Percentiles rank a stretch among this genome's conserved stretches.
These are phyloP conservation scores for Micronisus gabar DNA, from an alignment of 2,113 vertebrate species.

Conservation along the genomic window DNA sequence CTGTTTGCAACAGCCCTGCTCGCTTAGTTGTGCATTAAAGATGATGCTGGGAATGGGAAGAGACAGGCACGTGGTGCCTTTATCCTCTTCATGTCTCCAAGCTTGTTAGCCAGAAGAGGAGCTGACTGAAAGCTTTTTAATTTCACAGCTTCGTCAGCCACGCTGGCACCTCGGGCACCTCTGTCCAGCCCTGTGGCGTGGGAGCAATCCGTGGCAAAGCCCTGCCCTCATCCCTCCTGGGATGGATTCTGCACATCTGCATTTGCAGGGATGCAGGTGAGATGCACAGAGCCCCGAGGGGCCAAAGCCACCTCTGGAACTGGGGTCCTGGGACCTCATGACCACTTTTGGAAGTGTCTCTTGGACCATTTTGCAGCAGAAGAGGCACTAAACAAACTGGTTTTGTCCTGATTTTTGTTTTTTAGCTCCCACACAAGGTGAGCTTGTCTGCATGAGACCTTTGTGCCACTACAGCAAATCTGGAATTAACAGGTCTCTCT, in stretches of 20 bases:
- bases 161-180: background rate
- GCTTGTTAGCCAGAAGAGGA: background rate
- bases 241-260: background rate
- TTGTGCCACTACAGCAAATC: background rate
- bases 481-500: background rate
- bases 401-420: background rate
- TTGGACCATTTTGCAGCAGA: background rate
- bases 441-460: background rate
- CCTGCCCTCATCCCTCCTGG: rapidly evolving
- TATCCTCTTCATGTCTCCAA: background rate
- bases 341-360: background rate
- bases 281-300: rapidly evolving
- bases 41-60: background rate
- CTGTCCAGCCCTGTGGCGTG: rapidly evolving
- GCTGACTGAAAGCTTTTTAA: background rate
- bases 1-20: background rate
- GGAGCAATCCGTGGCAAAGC: background rate
- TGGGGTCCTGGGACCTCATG: rapidly evolving
- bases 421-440: background rate
- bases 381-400: background rate
- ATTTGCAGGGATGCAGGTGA: background rate
- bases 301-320: background rate
- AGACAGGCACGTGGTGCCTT: rapidly evolving
- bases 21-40: rapidly evolving
- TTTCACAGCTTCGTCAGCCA: rapidly evolving